These are phyloP conservation scores for Actenoides lindsayi DNA, from an alignment of 2,113 vertebrate species.

Conservation along the genomic window DNA sequence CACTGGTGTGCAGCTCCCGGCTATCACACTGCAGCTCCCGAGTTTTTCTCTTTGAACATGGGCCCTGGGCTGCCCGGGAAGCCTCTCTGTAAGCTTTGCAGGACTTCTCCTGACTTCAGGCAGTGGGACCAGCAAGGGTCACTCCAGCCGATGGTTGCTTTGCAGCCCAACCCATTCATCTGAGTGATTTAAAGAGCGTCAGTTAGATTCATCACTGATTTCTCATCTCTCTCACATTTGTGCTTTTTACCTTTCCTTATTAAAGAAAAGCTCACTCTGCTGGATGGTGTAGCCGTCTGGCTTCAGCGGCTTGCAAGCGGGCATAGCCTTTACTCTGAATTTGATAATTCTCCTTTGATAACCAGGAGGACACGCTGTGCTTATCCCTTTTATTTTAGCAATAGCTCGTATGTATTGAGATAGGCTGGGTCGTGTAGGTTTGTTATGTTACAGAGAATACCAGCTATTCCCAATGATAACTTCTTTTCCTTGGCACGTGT, in stretches of 20 bases:
- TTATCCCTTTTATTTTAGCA: constrained; percentile 2
- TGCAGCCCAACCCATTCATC: neutral
- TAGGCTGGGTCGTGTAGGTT: neutral
- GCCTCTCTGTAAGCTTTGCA: neutral
- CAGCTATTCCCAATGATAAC: constrained; percentile 29
- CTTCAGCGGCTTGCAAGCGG: neutral
- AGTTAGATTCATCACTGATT: neutral
- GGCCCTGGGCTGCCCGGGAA: neutral
- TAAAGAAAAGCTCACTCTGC: neutral
- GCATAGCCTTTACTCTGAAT: constrained; percentile 33
- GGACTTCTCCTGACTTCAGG: neutral
- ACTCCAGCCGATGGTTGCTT: neutral
- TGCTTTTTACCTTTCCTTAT: neutral
- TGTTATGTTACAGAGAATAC: neutral
- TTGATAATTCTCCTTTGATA: constrained; percentile 14
- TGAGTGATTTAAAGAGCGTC: neutral
- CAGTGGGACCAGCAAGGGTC: neutral
- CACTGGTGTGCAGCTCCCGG: neutral
- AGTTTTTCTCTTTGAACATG: neutral
- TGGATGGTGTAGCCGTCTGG: neutral
- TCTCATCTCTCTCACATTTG: neutral
- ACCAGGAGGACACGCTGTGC: neutral
- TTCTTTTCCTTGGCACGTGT: constrained; percentile 2
- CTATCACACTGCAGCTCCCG: neutral
- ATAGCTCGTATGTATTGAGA: neutral